Conservation (phyloP, 2,888 invertebrate genomes). For the Isotomurus palustris region DNA sequence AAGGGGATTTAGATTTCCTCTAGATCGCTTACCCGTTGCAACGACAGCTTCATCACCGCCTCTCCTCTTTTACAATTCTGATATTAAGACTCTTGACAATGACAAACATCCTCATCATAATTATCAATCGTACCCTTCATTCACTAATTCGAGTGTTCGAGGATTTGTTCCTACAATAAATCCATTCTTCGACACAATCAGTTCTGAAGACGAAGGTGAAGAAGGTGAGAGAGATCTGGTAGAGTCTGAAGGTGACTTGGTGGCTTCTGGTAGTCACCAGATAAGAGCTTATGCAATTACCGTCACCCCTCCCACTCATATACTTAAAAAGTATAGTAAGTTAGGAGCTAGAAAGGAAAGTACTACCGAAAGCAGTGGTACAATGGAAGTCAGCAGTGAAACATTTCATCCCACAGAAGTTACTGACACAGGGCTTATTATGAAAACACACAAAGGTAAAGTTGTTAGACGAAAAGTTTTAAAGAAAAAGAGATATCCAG, state of each 20-base stretch:
- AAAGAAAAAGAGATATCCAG: too few relatives aligned
- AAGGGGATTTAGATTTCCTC: too few relatives aligned
- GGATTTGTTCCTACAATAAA: conserved; percentile 29
- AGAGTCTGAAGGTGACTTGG: conserved; percentile 30
- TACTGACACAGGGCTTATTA: too few relatives aligned
- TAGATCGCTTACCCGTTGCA: background rate
- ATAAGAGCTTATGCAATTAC: conserved; percentile 43
- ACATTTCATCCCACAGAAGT: too few relatives aligned
- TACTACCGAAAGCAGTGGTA: background rate
- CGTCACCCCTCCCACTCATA: conserved; percentile 39
- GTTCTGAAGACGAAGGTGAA: background rate
- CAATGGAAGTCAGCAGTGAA: too few relatives aligned
- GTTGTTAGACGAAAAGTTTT: too few relatives aligned
- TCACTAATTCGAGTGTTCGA: background rate
- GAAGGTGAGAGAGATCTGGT: background rate
- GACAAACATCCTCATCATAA: conserved; percentile 40
- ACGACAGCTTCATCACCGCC: conserved; percentile 7
- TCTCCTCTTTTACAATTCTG: too few relatives aligned
- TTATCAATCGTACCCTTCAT: conserved; percentile 23
- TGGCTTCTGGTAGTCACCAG: conserved; percentile 32
- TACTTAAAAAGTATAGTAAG: conserved; percentile 24
- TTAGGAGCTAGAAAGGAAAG: conserved; percentile 12
- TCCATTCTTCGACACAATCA: conserved; percentile 32
- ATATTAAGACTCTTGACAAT: too few relatives aligned
- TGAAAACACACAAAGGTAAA: too few relatives aligned